Percentiles rank a stretch among this genome's conserved stretches.
Conservation (phyloP, 2,797 vertebrate genomes). For the Carcharodon carcharias region DNA sequence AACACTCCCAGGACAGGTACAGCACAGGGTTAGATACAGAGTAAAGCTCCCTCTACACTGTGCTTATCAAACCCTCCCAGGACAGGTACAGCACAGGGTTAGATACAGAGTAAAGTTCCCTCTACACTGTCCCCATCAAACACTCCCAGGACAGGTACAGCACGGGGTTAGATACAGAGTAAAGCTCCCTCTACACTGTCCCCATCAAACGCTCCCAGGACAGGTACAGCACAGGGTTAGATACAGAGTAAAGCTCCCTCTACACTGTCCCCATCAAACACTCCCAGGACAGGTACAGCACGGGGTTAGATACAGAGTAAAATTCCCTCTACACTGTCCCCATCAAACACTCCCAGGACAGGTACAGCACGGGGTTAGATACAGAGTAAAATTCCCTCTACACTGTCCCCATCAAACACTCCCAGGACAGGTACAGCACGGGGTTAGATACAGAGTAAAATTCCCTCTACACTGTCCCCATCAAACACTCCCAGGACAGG, state of each 20-base stretch:
- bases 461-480: neutral
- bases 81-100: neutral
- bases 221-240: neutral
- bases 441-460: neutral
- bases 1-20: too few species aligned
- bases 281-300: neutral
- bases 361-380: neutral
- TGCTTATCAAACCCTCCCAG: neutral
- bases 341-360: neutral
- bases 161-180: neutral
- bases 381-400: too few species aligned
- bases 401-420: too few species aligned
- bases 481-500: neutral
- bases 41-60: neutral
- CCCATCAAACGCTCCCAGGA: neutral
- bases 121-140: neutral
- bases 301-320: neutral
- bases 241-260: neutral
- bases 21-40: neutral
- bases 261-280: neutral
- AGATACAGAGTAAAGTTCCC: neutral
- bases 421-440: too few species aligned
- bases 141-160: neutral
- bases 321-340: neutral
- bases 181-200: neutral